Evolutionary conservation across 1,140 invertebrate genomes (phyloP).

Genomic region (Sarcophaga peregrina): DNA sequence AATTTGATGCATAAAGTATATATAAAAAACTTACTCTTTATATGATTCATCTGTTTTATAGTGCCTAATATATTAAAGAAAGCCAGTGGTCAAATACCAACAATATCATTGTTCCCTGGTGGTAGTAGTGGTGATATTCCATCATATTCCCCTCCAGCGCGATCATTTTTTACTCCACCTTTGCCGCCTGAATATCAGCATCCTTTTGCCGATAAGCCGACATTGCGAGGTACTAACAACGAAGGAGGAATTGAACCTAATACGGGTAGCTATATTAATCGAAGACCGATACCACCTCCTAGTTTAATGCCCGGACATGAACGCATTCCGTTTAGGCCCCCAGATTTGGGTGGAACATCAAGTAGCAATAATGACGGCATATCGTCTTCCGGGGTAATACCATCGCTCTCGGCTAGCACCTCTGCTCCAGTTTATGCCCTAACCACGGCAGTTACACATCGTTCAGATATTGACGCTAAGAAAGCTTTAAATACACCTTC

Average conservation of each 20-base stretch:
- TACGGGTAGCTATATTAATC: slow-evolving; percentile 72
- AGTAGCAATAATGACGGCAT: not conserved
- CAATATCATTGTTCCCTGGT: slow-evolving; percentile 67
- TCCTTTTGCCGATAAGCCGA: slow-evolving; percentile 86
- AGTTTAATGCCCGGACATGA: slow-evolving; percentile 81
- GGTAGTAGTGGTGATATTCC: slow-evolving; percentile 71
- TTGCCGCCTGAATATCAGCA: slow-evolving; percentile 81
- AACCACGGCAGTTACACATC: not conserved
- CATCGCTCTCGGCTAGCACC: slow-evolving; percentile 4
- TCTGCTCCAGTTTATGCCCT: not conserved
- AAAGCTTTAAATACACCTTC: slow-evolving; percentile 80
- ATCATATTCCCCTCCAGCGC: slow-evolving; percentile 82
- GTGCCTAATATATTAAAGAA: slow-evolving; percentile 67
- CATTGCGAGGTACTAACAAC: slow-evolving; percentile 76
- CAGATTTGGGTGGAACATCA: slow-evolving; percentile 49
- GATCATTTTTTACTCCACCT: slow-evolving; percentile 82
- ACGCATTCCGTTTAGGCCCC: slow-evolving; percentile 80
- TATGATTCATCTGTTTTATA: slow-evolving; percentile 42
- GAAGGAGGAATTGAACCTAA: slow-evolving; percentile 55
- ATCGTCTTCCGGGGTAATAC: not conserved
- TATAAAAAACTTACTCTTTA: too few relatives aligned
- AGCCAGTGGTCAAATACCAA: slow-evolving; percentile 62
- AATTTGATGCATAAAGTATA: too few relatives aligned
- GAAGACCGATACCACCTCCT: slow-evolving; percentile 79
- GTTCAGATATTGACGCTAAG: slow-evolving; percentile 67